Percentiles rank a stretch among this genome's conserved stretches.
These are phyloP conservation scores for Elephas maximus DNA, from an alignment of 2,113 vertebrate genomes.

Conservation along the genomic window DNA sequence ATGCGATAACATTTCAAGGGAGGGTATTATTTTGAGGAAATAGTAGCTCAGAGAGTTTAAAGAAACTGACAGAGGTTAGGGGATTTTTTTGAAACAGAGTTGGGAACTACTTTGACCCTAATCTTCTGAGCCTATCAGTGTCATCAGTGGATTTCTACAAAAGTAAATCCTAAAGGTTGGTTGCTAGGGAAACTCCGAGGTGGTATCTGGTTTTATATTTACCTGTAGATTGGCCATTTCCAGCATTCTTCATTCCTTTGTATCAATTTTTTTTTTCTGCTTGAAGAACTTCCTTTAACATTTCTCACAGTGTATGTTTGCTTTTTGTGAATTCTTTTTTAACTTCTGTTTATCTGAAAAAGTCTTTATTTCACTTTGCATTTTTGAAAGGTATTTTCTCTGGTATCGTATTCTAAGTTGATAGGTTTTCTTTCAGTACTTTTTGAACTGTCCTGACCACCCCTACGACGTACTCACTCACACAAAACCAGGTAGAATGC, in stretches of 20 bases:
- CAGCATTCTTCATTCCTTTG: not conserved
- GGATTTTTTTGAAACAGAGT: not conserved
- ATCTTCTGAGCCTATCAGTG: not conserved
- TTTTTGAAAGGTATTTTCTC: not conserved
- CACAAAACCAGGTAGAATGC: not conserved
- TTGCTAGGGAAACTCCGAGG: not conserved
- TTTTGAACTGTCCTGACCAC: not conserved
- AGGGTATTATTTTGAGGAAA: not conserved
- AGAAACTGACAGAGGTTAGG: not conserved
- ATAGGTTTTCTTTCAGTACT: not conserved
- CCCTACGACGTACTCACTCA: not conserved
- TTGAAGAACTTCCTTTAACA: not conserved
- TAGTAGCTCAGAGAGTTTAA: not conserved
- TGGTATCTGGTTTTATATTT: conserved; percentile 24
- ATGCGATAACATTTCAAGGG: not conserved
- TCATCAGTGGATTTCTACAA: not conserved
- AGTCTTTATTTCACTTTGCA: not conserved
- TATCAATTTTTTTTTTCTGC: conserved; percentile 40
- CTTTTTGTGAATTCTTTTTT: not conserved
- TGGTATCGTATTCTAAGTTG: not conserved
- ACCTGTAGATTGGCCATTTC: not conserved
- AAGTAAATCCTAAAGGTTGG: not conserved
- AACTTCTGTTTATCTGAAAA: not conserved
- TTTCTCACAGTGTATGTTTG: not conserved
- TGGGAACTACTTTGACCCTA: not conserved